Evolutionary conservation across 2,797 vertebrate species (phyloP).

Genomic region (Enoplosus armatus): DNA sequence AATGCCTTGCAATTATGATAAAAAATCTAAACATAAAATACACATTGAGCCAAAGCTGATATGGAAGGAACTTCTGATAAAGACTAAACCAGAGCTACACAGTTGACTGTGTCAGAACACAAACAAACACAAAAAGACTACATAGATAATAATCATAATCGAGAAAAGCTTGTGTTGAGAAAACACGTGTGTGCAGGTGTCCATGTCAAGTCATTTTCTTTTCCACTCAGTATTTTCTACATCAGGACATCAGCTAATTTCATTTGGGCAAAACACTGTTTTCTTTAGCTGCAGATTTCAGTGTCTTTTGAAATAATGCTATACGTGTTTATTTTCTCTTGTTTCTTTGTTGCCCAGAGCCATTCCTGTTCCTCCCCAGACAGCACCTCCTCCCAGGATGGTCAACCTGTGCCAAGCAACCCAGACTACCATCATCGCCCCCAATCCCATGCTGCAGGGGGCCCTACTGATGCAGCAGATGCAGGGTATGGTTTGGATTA

Average conservation of each 20-base stretch:
- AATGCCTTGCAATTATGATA: background rate
- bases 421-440: conserved; percentile 89
- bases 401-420: conserved; percentile 90
- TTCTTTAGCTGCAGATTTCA: background rate
- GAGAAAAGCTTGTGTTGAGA: too few relatives aligned
- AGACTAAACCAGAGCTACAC: background rate
- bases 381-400: conserved; percentile 82
- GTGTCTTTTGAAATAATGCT: background rate
- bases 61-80: background rate
- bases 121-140: too few relatives aligned
- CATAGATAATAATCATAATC: too few relatives aligned
- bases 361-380: conserved; percentile 73
- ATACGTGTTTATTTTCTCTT: background rate
- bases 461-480: conserved; percentile 97
- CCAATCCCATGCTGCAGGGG: conserved; percentile 95
- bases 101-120: too few relatives aligned
- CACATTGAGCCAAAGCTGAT: background rate
- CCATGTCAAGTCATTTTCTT: conserved; percentile 6
- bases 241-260: background rate
- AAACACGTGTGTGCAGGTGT: too few relatives aligned
- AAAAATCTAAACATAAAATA: background rate
- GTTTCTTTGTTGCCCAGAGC: conserved; percentile 64
- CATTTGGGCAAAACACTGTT: too few relatives aligned
- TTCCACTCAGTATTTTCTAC: background rate
- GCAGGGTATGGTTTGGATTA: conserved; percentile 80